Evolutionary conservation across 2,888 invertebrate genomes (phyloP), one percentile per base, ranked within the genome.

Genomic region (Patella pellucida): DNA sequence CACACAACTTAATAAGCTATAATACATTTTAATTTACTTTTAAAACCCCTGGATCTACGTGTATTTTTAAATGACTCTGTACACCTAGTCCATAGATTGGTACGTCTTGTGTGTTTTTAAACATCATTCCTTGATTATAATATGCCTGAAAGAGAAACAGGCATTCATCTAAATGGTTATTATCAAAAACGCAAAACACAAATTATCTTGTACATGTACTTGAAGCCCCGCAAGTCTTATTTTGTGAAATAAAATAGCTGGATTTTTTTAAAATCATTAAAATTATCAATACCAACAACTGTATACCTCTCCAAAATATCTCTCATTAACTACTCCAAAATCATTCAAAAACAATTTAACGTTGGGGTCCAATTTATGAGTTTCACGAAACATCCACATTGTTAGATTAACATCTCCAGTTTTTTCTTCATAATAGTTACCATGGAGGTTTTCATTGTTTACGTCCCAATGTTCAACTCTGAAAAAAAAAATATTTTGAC

Each of bases 381-480:
- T 74, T 72, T 79, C 78, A 2, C 68, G 69, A 71, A 84, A 85
- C 84, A 85, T 85, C 69, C 81, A 69, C 75, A 78, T 71, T n/a
- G 82, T 83, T 16, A 81, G 77, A 71, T 84, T 78, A 1, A 79
- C 75, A 67, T 84, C 77, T 5, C 77, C 78, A 9, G 78, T 78
- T n/a, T 73, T 78, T 12, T 78, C 52, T 62, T 82, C 84, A 67
- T 78, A 85, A 77, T 76, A 85, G 54, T 83, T 79, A 7, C 82
- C 83, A 69, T 84, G 82, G 11, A 82, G 31, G 72, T 83, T 81
- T 56, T 85, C 85, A 69, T 85, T 85, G 77, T 85, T 85, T 3
- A 85, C 85, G 73, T 85, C 85, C 85, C 84, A 85, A 71, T 84
- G 84, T 69, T 81, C 78, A 14, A 84, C 75, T 52, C 85, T 85